Base-by-base conservation (phyloP, 2,113 vertebrate species). In the Myotis brandtii region DNA sequence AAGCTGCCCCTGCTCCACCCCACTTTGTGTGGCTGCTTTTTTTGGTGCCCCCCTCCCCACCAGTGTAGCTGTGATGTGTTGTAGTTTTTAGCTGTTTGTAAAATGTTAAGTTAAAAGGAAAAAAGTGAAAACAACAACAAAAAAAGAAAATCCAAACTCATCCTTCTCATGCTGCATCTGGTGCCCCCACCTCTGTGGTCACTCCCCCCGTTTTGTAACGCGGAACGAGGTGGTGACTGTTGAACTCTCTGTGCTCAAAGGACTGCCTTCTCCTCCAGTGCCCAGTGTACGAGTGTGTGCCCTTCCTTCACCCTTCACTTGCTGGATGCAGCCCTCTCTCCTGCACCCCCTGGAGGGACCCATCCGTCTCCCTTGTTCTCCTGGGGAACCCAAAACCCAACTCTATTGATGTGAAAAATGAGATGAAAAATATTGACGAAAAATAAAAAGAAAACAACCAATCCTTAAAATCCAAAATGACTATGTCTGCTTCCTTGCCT, bases 11-110 rank as follows among this genome's bases (percentile, higher is more conserved):
- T 13, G 7, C 59, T 70, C 77, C 40, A 12, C 62, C 82, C 77
- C 21, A 46, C 86, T 75, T 50, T 5, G 6, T 83, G 86, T 95
- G 95, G 86, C 95, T 94, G 97, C 96, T 97, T 96, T 96, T 88
- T 87, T 95, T 93, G 94, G 95, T 95, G 88, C 92, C 85, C 90
- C 76, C 14, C 6, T 20, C 62, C 3, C 46, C 27, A 6, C 86
- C 69, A 92, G 96, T 18, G 96, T 98, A 97, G 96, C 98, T 96
- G 99, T 99, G 98, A 97, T 34, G 99, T 99, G 99, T 97, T 98
- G 99, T 99, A 99, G 99, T 99, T 99, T 98, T 98, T 99, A 99
- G 99, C 98, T 98, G 98, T 99, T 99, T 99, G 99, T 99, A 99
- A 98, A 99, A 94, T 87, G 94, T 95, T 96, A 62, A 83, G 98